phyloP scores from a whole-genome alignment of 2,888 invertebrate species.

The Microctonus aethiopoides region DNA sequence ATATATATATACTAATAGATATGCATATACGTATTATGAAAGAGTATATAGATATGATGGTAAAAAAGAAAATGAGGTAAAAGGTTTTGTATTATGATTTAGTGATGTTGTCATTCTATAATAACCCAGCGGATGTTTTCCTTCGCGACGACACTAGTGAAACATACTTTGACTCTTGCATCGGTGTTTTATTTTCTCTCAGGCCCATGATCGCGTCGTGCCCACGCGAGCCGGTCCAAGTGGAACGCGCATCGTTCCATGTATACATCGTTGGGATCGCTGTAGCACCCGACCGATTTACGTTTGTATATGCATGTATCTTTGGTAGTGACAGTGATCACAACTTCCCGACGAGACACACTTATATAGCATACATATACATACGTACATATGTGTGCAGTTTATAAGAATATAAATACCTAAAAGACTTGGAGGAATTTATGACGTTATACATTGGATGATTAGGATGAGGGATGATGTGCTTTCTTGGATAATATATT shows the following conservation, averaged over 20 bases:
- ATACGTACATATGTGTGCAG: background rate
- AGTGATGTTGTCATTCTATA: slow-evolving; percentile 37
- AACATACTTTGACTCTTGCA: slow-evolving; percentile 19
- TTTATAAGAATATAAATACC: background rate
- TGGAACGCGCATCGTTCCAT: slow-evolving; percentile 38
- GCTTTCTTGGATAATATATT: slow-evolving; percentile 9
- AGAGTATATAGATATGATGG: slow-evolving; percentile 39
- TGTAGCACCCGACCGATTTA: slow-evolving; percentile 39
- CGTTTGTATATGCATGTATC: slow-evolving; percentile 26
- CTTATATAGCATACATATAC: background rate
- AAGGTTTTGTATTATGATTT: slow-evolving; percentile 51
- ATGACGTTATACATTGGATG: background rate
- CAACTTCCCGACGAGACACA: slow-evolving; percentile 5
- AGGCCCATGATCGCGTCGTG: background rate
- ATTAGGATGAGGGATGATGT: slow-evolving; percentile 15
- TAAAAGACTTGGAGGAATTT: background rate
- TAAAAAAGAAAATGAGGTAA: slow-evolving; percentile 15
- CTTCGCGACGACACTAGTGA: slow-evolving; percentile 25
- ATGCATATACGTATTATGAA: background rate
- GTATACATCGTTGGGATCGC: slow-evolving; percentile 32
- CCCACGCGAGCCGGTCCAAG: slow-evolving; percentile 31
- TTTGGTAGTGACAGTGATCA: slow-evolving; percentile 15
- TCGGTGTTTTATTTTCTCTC: slow-evolving; percentile 10
- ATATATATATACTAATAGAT: too few relatives aligned
- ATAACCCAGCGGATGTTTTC: slow-evolving; percentile 27